These are phyloP conservation scores for Scaptomyza montana DNA, from an alignment of 1,140 invertebrate species.

Conservation along the genomic window DNA sequence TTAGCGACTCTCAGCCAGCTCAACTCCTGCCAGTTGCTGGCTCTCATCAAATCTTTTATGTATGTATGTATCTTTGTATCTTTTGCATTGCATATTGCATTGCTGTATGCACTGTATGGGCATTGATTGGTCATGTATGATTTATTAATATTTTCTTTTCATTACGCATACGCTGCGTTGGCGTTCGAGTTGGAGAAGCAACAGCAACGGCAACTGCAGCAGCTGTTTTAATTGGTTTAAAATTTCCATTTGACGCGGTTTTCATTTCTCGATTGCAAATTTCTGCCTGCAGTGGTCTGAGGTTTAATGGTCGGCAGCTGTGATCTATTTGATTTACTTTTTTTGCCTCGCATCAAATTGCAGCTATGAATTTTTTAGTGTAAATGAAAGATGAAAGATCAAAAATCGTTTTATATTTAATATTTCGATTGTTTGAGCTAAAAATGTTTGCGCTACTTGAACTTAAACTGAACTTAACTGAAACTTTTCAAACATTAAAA, in stretches of 20 bases:
- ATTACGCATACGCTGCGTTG: slow-evolving; percentile 77
- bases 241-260: slow-evolving; percentile 70
- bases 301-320: slow-evolving; percentile 74
- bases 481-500: too few relatives aligned
- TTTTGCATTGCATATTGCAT: slow-evolving; percentile 6
- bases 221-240: slow-evolving; percentile 82
- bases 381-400: not conserved
- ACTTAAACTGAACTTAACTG: too few relatives aligned
- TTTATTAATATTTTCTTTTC: slow-evolving; percentile 82
- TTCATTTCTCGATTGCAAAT: slow-evolving; percentile 41
- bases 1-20: slow-evolving; percentile 11
- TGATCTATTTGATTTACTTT: slow-evolving; percentile 54
- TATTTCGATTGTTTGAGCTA: too few relatives aligned
- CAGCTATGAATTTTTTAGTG: slow-evolving; percentile 6
- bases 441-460: too few relatives aligned
- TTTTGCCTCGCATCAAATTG: not conserved
- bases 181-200: not conserved
- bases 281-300: slow-evolving; percentile 69
- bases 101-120: slow-evolving; percentile 64
- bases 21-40: slow-evolving; percentile 29
- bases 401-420: too few relatives aligned
- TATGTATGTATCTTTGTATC: too few relatives aligned
- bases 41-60: slow-evolving; percentile 37
- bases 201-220: slow-evolving; percentile 34
- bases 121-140: slow-evolving; percentile 82